phyloP scores from a whole-genome alignment of 2,888 invertebrate species.

The Diplolepis rosae region DNA sequence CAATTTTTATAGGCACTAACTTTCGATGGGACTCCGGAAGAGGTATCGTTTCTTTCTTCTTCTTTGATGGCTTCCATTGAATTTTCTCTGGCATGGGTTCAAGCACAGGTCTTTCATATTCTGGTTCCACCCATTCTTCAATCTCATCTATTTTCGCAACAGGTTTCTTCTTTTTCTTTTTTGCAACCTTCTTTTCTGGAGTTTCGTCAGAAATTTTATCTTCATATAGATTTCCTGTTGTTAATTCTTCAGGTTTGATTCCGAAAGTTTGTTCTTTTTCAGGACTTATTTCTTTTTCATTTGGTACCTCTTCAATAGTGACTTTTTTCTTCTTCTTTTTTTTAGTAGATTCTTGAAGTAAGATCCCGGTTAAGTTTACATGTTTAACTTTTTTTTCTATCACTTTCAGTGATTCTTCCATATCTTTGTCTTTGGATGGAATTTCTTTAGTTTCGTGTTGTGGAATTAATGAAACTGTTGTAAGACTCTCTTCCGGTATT shows the following conservation, averaged over 20 bases:
- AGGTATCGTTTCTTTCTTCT: slow-evolving; percentile 51
- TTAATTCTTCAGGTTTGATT: background rate
- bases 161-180: slow-evolving; percentile 51
- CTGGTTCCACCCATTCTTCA: slow-evolving; percentile 56
- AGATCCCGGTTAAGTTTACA: slow-evolving; percentile 46
- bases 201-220: slow-evolving; percentile 45
- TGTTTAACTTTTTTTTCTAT: slow-evolving; percentile 47
- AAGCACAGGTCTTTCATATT: slow-evolving; percentile 53
- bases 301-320: slow-evolving; percentile 52
- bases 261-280: slow-evolving; percentile 35
- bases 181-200: slow-evolving; percentile 50
- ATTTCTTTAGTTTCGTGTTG: slow-evolving; percentile 34
- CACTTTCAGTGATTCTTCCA: slow-evolving; percentile 37
- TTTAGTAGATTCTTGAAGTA: slow-evolving; percentile 46
- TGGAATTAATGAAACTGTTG: too few species aligned
- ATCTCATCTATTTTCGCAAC: slow-evolving; percentile 46
- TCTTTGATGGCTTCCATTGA: slow-evolving; percentile 48
- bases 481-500: slow-evolving; percentile 7
- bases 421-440: slow-evolving; percentile 36
- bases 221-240: too few species aligned
- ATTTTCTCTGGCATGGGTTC: slow-evolving; percentile 59
- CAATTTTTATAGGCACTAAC: slow-evolving; percentile 4
- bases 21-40: slow-evolving; percentile 54
- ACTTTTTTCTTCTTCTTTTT: slow-evolving; percentile 56
- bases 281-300: slow-evolving; percentile 31